phyloP scores from a whole-genome alignment of 2,888 invertebrate genomes.

The Heliconius charithonia region DNA sequence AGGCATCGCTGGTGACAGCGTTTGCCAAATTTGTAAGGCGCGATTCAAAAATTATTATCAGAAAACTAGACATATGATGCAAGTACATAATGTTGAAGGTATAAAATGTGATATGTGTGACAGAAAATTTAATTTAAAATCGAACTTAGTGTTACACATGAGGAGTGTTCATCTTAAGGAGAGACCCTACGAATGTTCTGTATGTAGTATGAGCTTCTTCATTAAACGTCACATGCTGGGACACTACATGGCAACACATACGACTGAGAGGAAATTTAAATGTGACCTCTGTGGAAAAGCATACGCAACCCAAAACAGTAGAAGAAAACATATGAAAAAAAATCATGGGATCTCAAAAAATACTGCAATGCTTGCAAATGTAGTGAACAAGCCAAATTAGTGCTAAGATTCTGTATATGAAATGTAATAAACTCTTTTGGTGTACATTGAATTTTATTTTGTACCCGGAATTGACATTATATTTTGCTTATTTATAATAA shows the following conservation, averaged over 20 bases:
- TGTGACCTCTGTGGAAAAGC: constrained; percentile 85
- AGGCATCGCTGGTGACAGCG: constrained; percentile 75
- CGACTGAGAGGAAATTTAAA: constrained; percentile 81
- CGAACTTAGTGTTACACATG: constrained; percentile 72
- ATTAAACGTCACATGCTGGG: constrained; percentile 76
- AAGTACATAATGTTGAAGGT: constrained; percentile 73
- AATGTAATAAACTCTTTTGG: constrained; percentile 38
- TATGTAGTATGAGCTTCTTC: constrained; percentile 78
- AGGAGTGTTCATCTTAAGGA: constrained; percentile 75
- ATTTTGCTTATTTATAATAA: background rate
- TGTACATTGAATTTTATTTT: constrained; percentile 34
- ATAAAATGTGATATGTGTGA: constrained; percentile 76
- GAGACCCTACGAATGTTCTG: constrained; percentile 73
- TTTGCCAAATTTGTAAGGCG: constrained; percentile 76
- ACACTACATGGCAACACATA: constrained; percentile 78
- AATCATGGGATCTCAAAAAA: constrained; percentile 67
- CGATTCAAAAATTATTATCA: constrained; percentile 78
- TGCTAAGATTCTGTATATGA: constrained; percentile 30
- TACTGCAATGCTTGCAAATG: constrained; percentile 43
- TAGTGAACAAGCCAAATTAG: constrained; percentile 35
- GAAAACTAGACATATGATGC: constrained; percentile 76
- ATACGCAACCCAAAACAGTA: constrained; percentile 76
- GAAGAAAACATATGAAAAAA: constrained; percentile 75
- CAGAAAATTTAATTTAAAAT: constrained; percentile 76
- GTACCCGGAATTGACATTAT: background rate